A percentile compares a stretch with the other conserved stretches of the same genome.
These are phyloP conservation scores for Augochlora pura DNA, from an alignment of 1,140 invertebrate genomes.

Conservation along the genomic window DNA sequence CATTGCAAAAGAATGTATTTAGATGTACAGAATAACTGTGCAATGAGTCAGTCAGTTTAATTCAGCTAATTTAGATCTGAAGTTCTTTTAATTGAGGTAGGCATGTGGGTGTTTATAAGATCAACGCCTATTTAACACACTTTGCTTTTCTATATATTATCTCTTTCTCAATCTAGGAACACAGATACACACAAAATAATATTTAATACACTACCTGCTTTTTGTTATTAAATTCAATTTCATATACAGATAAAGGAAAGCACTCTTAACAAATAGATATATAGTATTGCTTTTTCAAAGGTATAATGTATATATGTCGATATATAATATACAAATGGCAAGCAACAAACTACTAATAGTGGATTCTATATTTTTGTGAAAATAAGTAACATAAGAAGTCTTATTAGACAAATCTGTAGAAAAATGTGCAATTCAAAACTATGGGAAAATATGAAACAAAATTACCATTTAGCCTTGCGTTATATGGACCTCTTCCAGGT, in stretches of 20 bases:
- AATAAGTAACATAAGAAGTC: background rate
- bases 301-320: background rate
- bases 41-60: slow-evolving; percentile 44
- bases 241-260: slow-evolving; percentile 25
- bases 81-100: slow-evolving; percentile 21
- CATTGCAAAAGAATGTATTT: slow-evolving; percentile 19
- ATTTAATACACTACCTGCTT: slow-evolving; percentile 19
- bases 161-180: background rate
- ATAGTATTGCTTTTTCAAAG: slow-evolving; percentile 2
- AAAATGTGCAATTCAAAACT: slow-evolving; percentile 11
- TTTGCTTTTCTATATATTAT: background rate
- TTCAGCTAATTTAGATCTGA: slow-evolving; percentile 17
- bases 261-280: slow-evolving; percentile 37
- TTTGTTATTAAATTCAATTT: slow-evolving; percentile 30
- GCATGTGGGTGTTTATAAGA: slow-evolving; percentile 18
- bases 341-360: slow-evolving; percentile 53
- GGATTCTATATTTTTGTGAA: slow-evolving; percentile 14
- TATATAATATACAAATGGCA: slow-evolving; percentile 33
- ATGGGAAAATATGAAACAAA: slow-evolving; percentile 27
- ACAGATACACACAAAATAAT: background rate
- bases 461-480: slow-evolving; percentile 91
- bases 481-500: slow-evolving; percentile 88
- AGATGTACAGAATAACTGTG: slow-evolving; percentile 40
- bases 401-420: slow-evolving; percentile 18
- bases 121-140: slow-evolving; percentile 4